Evolutionary conservation across 2,888 invertebrate species (phyloP), one percentile per base, ranked within the genome.

Genomic region (Caenorhabditis panamensis): DNA sequence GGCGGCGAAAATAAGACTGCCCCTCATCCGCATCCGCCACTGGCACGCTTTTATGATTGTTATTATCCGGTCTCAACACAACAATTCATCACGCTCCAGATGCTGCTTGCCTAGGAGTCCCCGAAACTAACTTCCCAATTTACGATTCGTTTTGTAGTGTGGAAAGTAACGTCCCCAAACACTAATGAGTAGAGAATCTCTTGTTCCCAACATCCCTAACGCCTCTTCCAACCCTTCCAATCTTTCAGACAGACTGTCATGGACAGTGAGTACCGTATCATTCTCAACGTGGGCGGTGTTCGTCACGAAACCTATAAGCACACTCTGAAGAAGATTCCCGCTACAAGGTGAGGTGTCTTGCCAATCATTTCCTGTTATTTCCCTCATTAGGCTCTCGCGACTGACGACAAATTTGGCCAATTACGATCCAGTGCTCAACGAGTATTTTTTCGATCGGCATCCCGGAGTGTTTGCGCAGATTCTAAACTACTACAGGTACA

Each of bases 361-460:
- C 44, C 28, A 16, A 26, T 6, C 24, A 18, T 36, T 28, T 69
- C 24, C 11, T 41, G 41, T 41, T 41, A 41, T 41, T 41, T 13
- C 9, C 41, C 13, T 41, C 41, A 41, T 41, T 41, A 41, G 83
- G 66, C 69, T 85, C 44, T 86, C 84, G 36, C 93, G 95, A 76
- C 93, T 96, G 86, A 95, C 95, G 16, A 98, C 99, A 93, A 97
- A 97, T 56, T 94, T 98, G 90, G 97, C 96, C 91, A 99, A 98
- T 93, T 99, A 99, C 93, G 99, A 99, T 93, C 97, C 97, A 62
- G 95, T 98, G 91, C 94, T 98, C 90, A 98, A 99, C 93, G 99
- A 99, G 93, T 99, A 97, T 93, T 99, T 99, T 94, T 99, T 99
- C 93, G 98, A 97, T 93, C 93, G 86, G 51, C 86, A 86, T 82